A percentile compares a stretch with the other conserved stretches of the same genome.
These are phyloP conservation scores for Trichonephila clavata DNA, from an alignment of 1,140 invertebrate species.

Conservation along the genomic window DNA sequence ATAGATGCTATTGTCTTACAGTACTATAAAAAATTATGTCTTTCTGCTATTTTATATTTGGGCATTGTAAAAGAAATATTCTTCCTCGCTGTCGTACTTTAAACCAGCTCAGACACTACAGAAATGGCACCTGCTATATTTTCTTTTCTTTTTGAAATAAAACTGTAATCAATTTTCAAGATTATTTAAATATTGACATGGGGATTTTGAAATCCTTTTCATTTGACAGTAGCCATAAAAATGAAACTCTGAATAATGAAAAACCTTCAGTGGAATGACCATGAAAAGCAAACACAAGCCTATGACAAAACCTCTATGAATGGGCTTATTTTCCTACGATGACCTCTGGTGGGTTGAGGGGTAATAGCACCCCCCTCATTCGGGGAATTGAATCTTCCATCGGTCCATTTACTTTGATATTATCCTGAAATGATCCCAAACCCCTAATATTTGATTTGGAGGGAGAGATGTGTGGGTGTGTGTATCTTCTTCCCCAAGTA, in stretches of 20 bases:
- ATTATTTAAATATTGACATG: not conserved
- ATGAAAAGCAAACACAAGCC: not conserved
- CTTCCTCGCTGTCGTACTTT: no score
- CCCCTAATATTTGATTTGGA: conserved; percentile 34
- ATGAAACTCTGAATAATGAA: not conserved
- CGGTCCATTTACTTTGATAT: conserved; percentile 27
- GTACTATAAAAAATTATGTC: no score
- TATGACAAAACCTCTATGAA: not conserved
- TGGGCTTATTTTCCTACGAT: not conserved
- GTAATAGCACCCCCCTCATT: not conserved
- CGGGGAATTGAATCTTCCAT: conserved; percentile 15
- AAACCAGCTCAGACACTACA: no score
- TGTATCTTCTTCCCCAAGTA: conserved; percentile 5
- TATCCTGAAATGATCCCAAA: not conserved
- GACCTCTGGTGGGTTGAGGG: not conserved
- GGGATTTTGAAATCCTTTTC: not conserved
- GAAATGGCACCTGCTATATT: not conserved
- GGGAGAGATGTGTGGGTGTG: not conserved
- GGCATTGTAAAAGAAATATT: no score
- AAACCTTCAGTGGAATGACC: not conserved
- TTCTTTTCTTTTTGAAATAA: not conserved
- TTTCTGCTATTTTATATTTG: no score
- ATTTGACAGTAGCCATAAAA: not conserved
- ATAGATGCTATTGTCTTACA: no score
- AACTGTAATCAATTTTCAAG: not conserved